Base-by-base conservation (phyloP, 2,113 vertebrate genomes). In the Nematolebias whitei region DNA sequence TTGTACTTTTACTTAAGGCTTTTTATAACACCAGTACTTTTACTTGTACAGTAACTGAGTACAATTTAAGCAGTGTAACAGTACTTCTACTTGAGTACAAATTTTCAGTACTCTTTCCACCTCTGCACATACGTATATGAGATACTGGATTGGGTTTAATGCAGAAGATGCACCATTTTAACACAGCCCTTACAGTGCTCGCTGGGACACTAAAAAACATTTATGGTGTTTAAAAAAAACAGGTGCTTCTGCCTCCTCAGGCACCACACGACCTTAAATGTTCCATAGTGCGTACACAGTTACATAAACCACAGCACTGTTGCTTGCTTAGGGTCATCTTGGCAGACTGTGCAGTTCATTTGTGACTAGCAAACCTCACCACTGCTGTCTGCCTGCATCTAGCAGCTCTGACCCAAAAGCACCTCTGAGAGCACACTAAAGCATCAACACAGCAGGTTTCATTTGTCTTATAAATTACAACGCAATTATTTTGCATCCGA, bases 291-390 rank as follows among this genome's bases (percentile, higher is more conserved):
- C 40, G 19, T 24, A 67, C 43, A 44, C 29, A 43, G 63, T 82
- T 82, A 61, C 68, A 55, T 76, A 75, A 78, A 44, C 2, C 62
- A 64, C 41, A 50, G 29, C 75, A 63, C 69, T 51, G 59, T 20
- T 45, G 18, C 49, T 19, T 49, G 52, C 41, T 54, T 48, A 52
- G 54, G 68, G 75, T 16, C 53, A 60, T 68, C 55, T 55, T 47
- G 51, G 52, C 23, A 26, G 68, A 63, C 70, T 69, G 53, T 80
- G 68, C 71, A 63, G 65, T 71, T 52, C 65, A 23, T 66, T 60
- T 23, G 50, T 56, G 58, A 70, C 51, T 48, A 43, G 7, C 53
- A 56, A 32, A 40, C 19, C 47, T 56, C 45, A 20, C 10, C 35
- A 50, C 53, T 20, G 12, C 43, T 67, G 39, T 22, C 63, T 54